Evolutionary conservation across 2,888 invertebrate species (phyloP), one percentile per base, ranked within the genome.

Genomic region (Hypselothyrea guttata): DNA sequence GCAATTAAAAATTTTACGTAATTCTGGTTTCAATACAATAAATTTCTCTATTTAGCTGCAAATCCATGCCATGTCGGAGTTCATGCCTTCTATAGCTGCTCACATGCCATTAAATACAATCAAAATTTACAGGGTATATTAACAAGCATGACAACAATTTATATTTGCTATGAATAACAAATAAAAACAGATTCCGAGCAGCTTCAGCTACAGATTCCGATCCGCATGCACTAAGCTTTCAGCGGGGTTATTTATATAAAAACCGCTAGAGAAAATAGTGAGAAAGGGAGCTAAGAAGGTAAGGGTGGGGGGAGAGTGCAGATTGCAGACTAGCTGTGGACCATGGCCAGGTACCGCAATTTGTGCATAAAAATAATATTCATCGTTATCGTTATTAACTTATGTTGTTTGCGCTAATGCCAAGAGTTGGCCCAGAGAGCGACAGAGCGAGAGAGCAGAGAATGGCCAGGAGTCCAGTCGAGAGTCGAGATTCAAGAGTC

Each of bases 341-440:
- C 27, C 46, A 62, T 51, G 27, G 42, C 63, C 53, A 67, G 62
- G 38, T 63, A 70, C 65, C 66, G 67, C 66, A 84, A 82, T 78
- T 84, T 82, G 62, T 34, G 83, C 81, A 82, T 82, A 66, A 84
- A 86, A 82, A 82, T 82, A 84, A 82, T 82, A 86, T 86, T 86
- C 86, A 86, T 86, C 86, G 81, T 81, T 86, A 86, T 81, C 81
- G 84, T 86, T 86, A 82, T 81, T 85, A 82, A 82, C 82, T 86
- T 86, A 71, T 85, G 86, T 81, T 85, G 82, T 77, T 84, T 82
- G 72, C 49, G 81, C 84, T 81, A 85, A 81, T 74, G 82, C 71
- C 77, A 61, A 71, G 63, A 68, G 60, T 40, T 55, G 79, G 57
- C 47, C 44, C 13, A 41, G 44, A 42, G 35, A 5, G 58, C 7